Base-by-base conservation (phyloP, 2,797 vertebrate genomes). In the Lagorchestes hirsutus region DNA sequence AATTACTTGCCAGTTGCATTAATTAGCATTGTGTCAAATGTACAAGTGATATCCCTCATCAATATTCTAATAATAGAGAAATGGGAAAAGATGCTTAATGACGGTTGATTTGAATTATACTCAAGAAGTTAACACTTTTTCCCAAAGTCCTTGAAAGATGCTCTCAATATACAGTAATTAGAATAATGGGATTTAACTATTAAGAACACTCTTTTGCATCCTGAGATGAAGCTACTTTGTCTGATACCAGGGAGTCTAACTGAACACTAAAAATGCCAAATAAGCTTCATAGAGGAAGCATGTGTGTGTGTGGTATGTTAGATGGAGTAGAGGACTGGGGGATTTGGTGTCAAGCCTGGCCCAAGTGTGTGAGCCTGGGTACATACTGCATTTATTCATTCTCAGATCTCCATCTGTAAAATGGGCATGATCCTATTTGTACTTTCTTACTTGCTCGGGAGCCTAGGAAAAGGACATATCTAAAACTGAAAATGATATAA, bases 101-200 rank as follows among this genome's bases (percentile, higher is more conserved):
- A n/a, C 22, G 55, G 18, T 29, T 1, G 22, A 90, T 11, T n/a
- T 57, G 28, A 94, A 62, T 54, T 29, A 58, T 28, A 58, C 54
- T 27, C 14, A 82, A 28, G 34, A 91, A 92, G 52, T 14, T 67
- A 90, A 92, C 74, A 46, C 95, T 28, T 54, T 27, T 91, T 87
- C 94, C 40, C 59, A 52, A 96, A 56, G 46, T 54, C 54, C 93
- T 59, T 91, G 87, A 93, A 91, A 94, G 96, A 27, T n/a, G 2
- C 67, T 82, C 67, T 82, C 67, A 82, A 46, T 46, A 46, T n/a
- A 46, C 50, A 87, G 22, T 27, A 9, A 87, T 87, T 87, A 87
- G 74, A 46, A 87, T 87, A 87, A 87, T 87, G 40, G 74, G 22
- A 46, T 87, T 87, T 87, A 87, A 87, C 40, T 82, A 3, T 46